Evolutionary conservation across 1,140 invertebrate genomes (phyloP).

Genomic region (Coenobita brevimanus): DNA sequence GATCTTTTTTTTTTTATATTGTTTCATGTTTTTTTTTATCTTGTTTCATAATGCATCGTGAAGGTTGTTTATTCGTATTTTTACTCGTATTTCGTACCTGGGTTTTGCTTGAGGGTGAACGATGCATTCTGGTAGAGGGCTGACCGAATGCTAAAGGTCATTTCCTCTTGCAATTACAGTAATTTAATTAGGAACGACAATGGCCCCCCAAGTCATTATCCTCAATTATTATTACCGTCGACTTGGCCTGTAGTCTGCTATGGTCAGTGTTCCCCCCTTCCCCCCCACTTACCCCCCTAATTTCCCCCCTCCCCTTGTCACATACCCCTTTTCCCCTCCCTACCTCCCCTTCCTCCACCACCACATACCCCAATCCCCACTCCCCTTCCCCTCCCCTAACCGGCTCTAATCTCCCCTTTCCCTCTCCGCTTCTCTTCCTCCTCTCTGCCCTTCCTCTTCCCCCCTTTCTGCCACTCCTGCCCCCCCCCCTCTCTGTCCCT

Average conservation of each 20-base stretch:
- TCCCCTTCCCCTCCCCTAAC: too few relatives aligned
- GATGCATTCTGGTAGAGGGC: not conserved
- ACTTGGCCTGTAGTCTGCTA: not conserved
- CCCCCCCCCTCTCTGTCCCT: not conserved
- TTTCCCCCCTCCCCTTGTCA: not conserved
- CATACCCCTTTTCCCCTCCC: not conserved
- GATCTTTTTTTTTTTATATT: too few relatives aligned
- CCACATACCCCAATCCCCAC: too few relatives aligned
- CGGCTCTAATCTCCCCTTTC: too few relatives aligned
- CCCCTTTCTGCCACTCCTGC: not conserved
- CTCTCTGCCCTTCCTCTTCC: not conserved
- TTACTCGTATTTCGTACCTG: too few relatives aligned
- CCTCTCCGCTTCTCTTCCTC: too few relatives aligned
- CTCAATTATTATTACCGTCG: conserved; percentile 50
- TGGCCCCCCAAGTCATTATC: conserved; percentile 33
- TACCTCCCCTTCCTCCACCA: not conserved
- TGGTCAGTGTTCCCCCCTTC: not conserved
- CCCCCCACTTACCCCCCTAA: not conserved
- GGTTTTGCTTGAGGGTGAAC: too few relatives aligned
- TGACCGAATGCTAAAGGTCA: conserved; percentile 43
- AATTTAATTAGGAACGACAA: conserved; percentile 57
- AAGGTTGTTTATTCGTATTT: too few relatives aligned
- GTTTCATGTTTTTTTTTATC: too few relatives aligned
- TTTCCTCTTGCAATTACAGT: conserved; percentile 58
- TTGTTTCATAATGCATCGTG: too few relatives aligned